A percentile compares a stretch with the other conserved stretches of the same genome.
phyloP scores from a whole-genome alignment of 2,797 vertebrate genomes.

The Benthosema pterotum region DNA sequence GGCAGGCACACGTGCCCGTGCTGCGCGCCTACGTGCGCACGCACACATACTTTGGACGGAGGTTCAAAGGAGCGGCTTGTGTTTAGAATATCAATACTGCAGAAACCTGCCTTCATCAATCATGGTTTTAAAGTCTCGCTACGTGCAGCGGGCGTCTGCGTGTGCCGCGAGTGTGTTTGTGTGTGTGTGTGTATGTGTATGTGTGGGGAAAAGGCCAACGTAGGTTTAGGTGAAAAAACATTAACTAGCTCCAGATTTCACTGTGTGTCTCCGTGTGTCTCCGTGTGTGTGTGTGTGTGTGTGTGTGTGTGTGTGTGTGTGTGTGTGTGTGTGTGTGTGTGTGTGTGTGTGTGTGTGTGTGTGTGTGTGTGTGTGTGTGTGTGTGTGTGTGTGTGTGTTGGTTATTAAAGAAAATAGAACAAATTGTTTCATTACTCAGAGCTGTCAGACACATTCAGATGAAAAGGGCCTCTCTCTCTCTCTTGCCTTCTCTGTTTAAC shows the following conservation, averaged over 20 bases:
- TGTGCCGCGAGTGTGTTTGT: background rate
- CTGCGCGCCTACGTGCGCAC: background rate
- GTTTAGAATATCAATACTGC: constrained; percentile 46
- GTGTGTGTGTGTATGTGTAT: constrained; percentile 33
- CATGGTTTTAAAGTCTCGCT: constrained; percentile 25
- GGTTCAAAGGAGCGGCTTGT: constrained; percentile 43
- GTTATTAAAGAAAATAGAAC: constrained; percentile 19
- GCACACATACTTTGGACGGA: constrained; percentile 10
- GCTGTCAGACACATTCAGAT: constrained; percentile 37
- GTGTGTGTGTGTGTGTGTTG: constrained; percentile 8
- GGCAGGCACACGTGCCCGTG: too few relatives aligned
- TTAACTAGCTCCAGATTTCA: constrained; percentile 68
- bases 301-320: constrained; percentile 23
- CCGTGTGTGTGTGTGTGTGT: constrained; percentile 19
- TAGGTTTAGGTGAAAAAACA: constrained; percentile 36
- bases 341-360: constrained; percentile 17
- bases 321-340: constrained; percentile 23
- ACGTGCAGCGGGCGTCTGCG: too few relatives aligned
- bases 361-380: constrained; percentile 26
- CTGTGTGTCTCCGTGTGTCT: constrained; percentile 34
- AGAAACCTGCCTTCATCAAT: constrained; percentile 47
- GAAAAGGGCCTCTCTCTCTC: constrained; percentile 19
- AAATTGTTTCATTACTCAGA: constrained; percentile 45
- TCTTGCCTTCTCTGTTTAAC: background rate
- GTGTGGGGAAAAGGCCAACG: constrained; percentile 29